Evolutionary conservation across 2,797 vertebrate genomes (phyloP).

Genomic region (Eulemur albifrons): DNA sequence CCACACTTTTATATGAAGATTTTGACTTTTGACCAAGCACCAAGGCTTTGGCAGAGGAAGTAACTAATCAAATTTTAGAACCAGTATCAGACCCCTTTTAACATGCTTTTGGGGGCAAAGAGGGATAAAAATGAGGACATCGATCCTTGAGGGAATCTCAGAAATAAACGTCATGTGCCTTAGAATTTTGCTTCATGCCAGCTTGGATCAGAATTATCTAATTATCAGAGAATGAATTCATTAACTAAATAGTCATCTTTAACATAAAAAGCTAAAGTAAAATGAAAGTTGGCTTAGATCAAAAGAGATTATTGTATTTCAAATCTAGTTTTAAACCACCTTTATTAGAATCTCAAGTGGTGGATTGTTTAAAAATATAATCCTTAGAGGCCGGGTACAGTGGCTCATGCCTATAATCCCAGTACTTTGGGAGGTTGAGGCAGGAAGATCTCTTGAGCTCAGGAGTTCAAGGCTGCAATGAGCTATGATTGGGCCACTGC

Average conservation of each 20-base stretch:
- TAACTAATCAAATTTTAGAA: background rate
- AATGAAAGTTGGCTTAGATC: background rate
- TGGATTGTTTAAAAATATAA: background rate
- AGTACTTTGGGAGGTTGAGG: no score
- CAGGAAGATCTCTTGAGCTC: no score
- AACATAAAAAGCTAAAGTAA: background rate
- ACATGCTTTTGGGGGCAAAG: background rate
- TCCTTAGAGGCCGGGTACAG: no score
- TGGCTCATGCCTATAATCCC: no score
- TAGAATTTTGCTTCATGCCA: background rate
- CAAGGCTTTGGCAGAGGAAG: background rate
- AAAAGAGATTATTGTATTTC: slow-evolving; percentile 5
- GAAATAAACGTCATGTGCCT: background rate
- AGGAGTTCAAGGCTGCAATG: no score
- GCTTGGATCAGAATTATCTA: background rate
- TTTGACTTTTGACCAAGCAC: background rate
- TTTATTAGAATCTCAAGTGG: background rate
- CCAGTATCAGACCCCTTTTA: background rate
- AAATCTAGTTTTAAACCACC: background rate
- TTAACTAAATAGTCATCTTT: background rate
- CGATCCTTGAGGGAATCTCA: background rate
- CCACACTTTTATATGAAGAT: background rate
- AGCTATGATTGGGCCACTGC: no score
- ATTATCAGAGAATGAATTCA: background rate
- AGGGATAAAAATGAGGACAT: background rate